Evolutionary conservation across 2,797 vertebrate species (phyloP).

Genomic region (Acridotheres tristis): DNA sequence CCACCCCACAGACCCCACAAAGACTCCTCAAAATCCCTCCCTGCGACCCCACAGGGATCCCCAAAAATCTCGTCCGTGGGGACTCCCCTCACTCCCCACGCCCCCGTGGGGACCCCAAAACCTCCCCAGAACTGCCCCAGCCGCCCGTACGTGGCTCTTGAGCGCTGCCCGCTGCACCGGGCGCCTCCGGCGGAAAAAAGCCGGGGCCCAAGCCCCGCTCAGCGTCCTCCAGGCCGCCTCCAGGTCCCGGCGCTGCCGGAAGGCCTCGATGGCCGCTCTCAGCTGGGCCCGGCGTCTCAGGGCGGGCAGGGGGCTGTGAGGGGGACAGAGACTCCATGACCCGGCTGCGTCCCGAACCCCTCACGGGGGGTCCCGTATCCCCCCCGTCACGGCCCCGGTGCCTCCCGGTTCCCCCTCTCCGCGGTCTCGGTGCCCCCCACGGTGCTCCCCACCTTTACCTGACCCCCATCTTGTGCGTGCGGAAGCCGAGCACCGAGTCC

Average conservation of each 20-base stretch:
- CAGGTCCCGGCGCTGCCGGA: not conserved
- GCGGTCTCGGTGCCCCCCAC: too few relatives aligned
- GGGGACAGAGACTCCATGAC: too few relatives aligned
- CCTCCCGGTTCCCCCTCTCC: not conserved
- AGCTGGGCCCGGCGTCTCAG: not conserved
- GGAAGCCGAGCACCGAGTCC: not conserved
- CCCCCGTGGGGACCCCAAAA: not conserved
- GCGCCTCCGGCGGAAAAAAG: not conserved
- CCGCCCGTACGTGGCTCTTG: not conserved
- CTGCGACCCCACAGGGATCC: too few relatives aligned
- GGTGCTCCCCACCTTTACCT: not conserved
- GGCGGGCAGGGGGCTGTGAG: not conserved
- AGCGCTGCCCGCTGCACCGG: not conserved
- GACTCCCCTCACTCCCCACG: too few relatives aligned
- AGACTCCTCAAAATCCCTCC: too few relatives aligned
- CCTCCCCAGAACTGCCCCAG: not conserved
- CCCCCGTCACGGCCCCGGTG: too few relatives aligned
- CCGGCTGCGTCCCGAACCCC: too few relatives aligned
- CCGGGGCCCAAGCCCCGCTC: not conserved
- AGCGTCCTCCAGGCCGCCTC: not conserved
- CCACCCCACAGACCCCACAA: not conserved
- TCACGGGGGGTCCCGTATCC: too few relatives aligned
- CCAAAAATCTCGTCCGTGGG: too few relatives aligned
- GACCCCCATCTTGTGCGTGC: not conserved
- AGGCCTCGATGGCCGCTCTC: not conserved